Evolutionary conservation across 2,797 vertebrate genomes (phyloP).

Genomic region (Setipinna tenuifilis): DNA sequence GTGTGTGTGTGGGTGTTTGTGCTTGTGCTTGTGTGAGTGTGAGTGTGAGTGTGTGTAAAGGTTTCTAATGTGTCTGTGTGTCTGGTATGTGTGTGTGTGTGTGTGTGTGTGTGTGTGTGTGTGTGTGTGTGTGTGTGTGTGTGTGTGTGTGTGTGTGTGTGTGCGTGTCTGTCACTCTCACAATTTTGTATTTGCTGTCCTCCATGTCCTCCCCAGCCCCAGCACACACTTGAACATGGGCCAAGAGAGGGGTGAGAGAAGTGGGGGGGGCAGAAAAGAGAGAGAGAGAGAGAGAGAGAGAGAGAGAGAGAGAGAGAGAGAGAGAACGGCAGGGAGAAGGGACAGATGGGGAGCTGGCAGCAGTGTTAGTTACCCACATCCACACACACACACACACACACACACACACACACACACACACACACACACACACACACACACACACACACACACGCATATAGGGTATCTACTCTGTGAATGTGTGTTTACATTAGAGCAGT

Average conservation of each 20-base stretch:
- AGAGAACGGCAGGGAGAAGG: slow-evolving; percentile 44
- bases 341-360: slow-evolving; percentile 72
- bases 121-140: neutral
- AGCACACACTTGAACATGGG: neutral
- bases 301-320: slow-evolving; percentile 43
- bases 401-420: neutral
- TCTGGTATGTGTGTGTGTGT: too few species aligned
- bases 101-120: too few species aligned
- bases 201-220: neutral
- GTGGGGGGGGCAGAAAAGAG: slow-evolving; percentile 28
- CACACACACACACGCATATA: neutral
- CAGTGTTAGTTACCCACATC: slow-evolving; percentile 38
- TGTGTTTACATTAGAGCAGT: slow-evolving; percentile 3
- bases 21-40: neutral
- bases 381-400: neutral
- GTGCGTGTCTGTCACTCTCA: neutral
- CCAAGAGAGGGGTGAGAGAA: neutral
- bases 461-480: neutral
- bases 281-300: slow-evolving; percentile 44
- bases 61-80: too few species aligned
- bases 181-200: neutral
- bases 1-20: neutral
- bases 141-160: neutral
- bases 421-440: neutral
- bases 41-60: too few species aligned